Evolutionary conservation across 2,797 vertebrate species (phyloP).

Genomic region (Pseudochirops cupreus): DNA sequence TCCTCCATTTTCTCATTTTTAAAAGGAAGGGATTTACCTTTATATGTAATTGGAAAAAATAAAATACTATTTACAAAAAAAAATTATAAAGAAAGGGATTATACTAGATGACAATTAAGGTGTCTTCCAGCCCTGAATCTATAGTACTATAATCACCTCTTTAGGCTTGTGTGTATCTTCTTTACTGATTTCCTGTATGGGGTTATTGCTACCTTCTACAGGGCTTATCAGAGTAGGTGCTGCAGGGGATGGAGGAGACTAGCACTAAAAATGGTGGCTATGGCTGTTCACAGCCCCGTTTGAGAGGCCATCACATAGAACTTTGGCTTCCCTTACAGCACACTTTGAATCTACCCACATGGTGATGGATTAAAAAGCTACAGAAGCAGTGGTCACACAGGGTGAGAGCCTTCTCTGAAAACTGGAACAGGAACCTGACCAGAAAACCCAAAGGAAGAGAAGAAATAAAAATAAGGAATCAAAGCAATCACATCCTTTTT

Average conservation of each 20-base stretch:
- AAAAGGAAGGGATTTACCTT: neutral
- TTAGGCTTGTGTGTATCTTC: neutral
- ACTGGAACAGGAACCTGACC: neutral
- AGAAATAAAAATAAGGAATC: conserved; percentile 34
- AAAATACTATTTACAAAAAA: neutral
- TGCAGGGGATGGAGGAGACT: neutral
- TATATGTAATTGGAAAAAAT: neutral
- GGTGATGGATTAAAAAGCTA: neutral
- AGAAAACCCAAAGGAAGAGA: conserved; percentile 18
- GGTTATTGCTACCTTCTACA: neutral
- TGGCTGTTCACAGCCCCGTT: neutral
- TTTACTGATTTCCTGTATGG: neutral
- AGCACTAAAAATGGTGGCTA: neutral
- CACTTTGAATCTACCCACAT: neutral
- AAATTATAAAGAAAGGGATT: neutral
- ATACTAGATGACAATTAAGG: neutral
- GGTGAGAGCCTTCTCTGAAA: neutral
- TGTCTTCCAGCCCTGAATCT: neutral
- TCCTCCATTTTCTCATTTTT: neutral
- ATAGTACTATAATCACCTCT: neutral
- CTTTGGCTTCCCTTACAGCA: neutral
- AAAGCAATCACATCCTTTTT: neutral
- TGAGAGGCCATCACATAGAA: neutral
- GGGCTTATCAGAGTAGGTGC: neutral
- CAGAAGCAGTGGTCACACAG: neutral